Evolutionary conservation across 2,888 invertebrate species (phyloP).

Genomic region (Penaeus monodon): DNA sequence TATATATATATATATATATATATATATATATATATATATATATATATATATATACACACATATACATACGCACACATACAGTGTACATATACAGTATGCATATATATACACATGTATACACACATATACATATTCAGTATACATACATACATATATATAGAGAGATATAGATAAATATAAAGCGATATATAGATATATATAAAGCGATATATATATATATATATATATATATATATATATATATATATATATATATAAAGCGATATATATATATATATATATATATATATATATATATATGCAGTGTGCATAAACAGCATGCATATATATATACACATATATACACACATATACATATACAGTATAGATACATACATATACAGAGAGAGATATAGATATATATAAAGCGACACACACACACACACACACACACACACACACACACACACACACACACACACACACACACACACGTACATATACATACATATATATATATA

Average conservation of each 20-base stretch:
- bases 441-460: not conserved
- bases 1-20: too few species aligned
- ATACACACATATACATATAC: not conserved
- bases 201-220: too few species aligned
- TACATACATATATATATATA: not conserved
- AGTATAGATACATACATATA: not conserved
- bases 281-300: not conserved
- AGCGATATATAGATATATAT: too few species aligned
- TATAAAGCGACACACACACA: not conserved
- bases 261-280: not conserved
- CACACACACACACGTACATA: conserved; percentile 3
- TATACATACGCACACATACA: too few species aligned
- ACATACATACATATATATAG: too few species aligned
- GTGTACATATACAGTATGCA: too few species aligned
- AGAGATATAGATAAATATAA: too few species aligned
- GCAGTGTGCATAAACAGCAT: not conserved
- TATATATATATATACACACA: too few species aligned
- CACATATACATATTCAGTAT: too few species aligned
- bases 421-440: not conserved
- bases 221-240: too few species aligned
- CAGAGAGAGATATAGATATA: not conserved
- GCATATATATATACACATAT: conserved; percentile 2
- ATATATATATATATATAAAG: not conserved
- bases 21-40: too few species aligned
- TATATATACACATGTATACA: too few species aligned